Percentiles rank a stretch among this genome's conserved stretches.
These are phyloP conservation scores for Drosophila buzzatii DNA, from an alignment of 2,888 invertebrate genomes.

Conservation along the genomic window DNA sequence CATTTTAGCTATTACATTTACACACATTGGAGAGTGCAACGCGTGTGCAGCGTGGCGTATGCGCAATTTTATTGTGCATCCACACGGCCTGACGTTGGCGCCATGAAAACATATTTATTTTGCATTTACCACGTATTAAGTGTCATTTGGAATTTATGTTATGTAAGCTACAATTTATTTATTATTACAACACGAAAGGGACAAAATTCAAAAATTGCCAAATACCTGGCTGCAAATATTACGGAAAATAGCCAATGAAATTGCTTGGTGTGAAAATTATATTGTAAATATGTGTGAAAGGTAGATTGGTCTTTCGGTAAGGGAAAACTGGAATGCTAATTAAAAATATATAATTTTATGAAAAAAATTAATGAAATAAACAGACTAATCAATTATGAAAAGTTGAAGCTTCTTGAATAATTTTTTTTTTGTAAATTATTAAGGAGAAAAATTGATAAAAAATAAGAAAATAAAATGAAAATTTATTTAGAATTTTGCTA, in stretches of 20 bases:
- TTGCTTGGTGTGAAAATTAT: background rate
- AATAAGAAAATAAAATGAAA: no score
- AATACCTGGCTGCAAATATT: background rate
- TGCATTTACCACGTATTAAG: conserved; percentile 52
- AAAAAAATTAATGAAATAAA: no score
- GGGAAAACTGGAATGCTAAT: no score
- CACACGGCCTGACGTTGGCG: background rate
- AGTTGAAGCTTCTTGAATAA: no score
- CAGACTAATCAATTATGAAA: no score
- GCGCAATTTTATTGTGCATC: conserved; percentile 25
- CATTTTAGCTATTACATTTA: conserved; percentile 62
- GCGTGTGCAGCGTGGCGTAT: conserved; percentile 29
- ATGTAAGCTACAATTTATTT: conserved; percentile 37
- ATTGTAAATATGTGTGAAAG: background rate
- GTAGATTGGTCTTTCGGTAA: background rate
- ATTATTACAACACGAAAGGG: conserved; percentile 22
- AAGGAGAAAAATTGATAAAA: no score
- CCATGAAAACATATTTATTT: conserved; percentile 42
- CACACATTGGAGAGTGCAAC: conserved; percentile 13
- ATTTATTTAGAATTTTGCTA: no score
- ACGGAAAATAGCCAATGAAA: background rate
- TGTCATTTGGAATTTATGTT: conserved; percentile 66
- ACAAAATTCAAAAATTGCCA: conserved; percentile 10
- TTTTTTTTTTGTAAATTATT: no score
- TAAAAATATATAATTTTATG: no score